Conservation (phyloP, 2,113 vertebrate species). For the Gulo gulo region DNA sequence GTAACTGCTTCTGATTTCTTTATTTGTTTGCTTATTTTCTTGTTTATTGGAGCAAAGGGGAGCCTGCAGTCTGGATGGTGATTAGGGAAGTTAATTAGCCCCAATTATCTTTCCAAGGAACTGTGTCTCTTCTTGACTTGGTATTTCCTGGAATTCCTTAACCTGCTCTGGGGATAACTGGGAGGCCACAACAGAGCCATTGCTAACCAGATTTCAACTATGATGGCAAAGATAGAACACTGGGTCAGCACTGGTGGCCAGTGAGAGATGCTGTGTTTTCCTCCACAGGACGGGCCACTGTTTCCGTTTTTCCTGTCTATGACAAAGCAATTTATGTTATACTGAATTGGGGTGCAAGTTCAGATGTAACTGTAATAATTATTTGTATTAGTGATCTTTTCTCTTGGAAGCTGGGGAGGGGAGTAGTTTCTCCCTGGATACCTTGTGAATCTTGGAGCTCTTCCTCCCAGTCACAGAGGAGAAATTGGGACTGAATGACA, state of each 20-base stretch:
- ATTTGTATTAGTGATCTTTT: not conserved
- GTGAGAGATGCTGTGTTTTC: not conserved
- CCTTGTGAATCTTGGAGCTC: not conserved
- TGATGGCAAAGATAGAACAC: not conserved
- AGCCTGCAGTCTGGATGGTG: slow-evolving; percentile 3
- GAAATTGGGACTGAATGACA: not conserved
- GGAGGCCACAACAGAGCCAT: not conserved
- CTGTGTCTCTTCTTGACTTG: not conserved
- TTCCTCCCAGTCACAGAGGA: not conserved
- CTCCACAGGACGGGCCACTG: not conserved
- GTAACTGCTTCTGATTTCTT: slow-evolving; percentile 36
- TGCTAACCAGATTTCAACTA: not conserved
- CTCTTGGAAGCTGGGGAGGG: not conserved
- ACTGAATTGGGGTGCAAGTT: not conserved
- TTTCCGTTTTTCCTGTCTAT: not conserved
- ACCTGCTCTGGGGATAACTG: not conserved
- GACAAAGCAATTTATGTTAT: not conserved
- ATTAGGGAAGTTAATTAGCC: slow-evolving; percentile 20
- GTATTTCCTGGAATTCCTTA: slow-evolving; percentile 32
- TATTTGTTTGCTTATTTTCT: not conserved
- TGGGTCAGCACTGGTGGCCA: not conserved
- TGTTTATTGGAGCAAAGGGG: slow-evolving; percentile 15
- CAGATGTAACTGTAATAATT: not conserved
- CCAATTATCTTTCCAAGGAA: slow-evolving; percentile 17
- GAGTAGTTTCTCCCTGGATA: not conserved